phyloP scores from a whole-genome alignment of 1,140 invertebrate genomes.

The Sitophilus oryzae region DNA sequence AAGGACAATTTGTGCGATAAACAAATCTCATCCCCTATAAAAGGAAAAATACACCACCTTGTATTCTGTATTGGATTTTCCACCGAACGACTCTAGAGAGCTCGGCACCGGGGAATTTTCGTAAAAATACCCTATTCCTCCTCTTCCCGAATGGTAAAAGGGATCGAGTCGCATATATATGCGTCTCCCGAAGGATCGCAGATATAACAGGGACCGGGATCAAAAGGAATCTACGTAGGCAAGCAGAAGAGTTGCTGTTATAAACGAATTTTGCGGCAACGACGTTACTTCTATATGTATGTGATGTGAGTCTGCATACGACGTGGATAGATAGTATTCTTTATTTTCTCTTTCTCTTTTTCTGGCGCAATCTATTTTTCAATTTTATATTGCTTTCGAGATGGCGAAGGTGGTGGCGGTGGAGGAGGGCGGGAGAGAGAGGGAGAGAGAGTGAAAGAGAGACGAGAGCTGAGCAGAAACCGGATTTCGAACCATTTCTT shows the following conservation, averaged over 20 bases:
- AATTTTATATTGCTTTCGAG: constrained; percentile 25
- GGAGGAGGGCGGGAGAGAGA: too few relatives aligned
- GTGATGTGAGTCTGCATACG: constrained; percentile 24
- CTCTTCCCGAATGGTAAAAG: constrained; percentile 24
- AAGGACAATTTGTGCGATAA: constrained; percentile 20
- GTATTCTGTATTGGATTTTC: constrained; percentile 26
- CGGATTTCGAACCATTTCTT: constrained; percentile 17
- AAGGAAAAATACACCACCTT: constrained; percentile 17
- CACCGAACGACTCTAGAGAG: constrained; percentile 20
- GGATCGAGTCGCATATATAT: constrained; percentile 22
- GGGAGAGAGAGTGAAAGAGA: too few relatives aligned
- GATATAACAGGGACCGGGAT: constrained; percentile 19
- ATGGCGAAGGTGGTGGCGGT: too few relatives aligned
- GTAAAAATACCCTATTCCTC: constrained; percentile 22
- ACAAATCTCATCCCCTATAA: constrained; percentile 19
- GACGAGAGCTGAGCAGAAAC: constrained; percentile 10
- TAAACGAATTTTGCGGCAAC: constrained; percentile 26
- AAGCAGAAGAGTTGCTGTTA: constrained; percentile 26
- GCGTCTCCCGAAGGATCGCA: constrained; percentile 21
- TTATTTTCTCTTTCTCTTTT: constrained; percentile 17
- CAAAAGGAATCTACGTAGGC: constrained; percentile 26
- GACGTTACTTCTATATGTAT: constrained; percentile 23
- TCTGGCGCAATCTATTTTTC: constrained; percentile 24
- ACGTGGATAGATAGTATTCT: constrained; percentile 26
- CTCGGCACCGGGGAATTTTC: constrained; percentile 20